Evolutionary conservation across 2,113 vertebrate genomes (phyloP).

Genomic region (Anhinga anhinga): DNA sequence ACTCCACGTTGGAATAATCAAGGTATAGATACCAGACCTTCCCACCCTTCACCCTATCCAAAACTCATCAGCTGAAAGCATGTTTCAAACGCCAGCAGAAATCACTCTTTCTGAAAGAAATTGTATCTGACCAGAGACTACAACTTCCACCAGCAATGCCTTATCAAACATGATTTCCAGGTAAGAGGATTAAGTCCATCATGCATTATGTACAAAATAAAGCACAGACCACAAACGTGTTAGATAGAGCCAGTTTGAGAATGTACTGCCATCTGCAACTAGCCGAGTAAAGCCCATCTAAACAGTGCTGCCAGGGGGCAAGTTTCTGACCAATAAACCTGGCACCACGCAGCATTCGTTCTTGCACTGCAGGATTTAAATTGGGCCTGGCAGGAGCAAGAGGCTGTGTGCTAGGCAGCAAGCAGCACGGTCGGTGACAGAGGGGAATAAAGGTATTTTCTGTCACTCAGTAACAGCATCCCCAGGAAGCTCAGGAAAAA

Average conservation of each 20-base stretch:
- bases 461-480: not conserved
- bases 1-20: not conserved
- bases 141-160: not conserved
- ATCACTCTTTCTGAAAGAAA: not conserved
- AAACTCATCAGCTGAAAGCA: not conserved
- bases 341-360: not conserved
- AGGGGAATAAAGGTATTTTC: not conserved
- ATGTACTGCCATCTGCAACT: not conserved
- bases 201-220: not conserved
- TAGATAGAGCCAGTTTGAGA: not conserved
- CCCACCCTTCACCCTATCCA: not conserved
- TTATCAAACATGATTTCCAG: not conserved
- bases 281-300: not conserved
- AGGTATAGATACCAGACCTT: not conserved
- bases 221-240: not conserved
- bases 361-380: not conserved
- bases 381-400: not conserved
- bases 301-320: not conserved
- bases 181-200: slow-evolving; percentile 34
- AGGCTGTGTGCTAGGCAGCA: not conserved
- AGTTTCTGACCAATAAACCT: not conserved
- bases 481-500: not conserved
- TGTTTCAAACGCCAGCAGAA: not conserved
- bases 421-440: fast-evolving
- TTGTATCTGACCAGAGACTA: not conserved